Percentiles rank a stretch among this genome's conserved stretches.
phyloP scores from a whole-genome alignment of 2,888 invertebrate genomes.

The Oeneis ivallda region DNA sequence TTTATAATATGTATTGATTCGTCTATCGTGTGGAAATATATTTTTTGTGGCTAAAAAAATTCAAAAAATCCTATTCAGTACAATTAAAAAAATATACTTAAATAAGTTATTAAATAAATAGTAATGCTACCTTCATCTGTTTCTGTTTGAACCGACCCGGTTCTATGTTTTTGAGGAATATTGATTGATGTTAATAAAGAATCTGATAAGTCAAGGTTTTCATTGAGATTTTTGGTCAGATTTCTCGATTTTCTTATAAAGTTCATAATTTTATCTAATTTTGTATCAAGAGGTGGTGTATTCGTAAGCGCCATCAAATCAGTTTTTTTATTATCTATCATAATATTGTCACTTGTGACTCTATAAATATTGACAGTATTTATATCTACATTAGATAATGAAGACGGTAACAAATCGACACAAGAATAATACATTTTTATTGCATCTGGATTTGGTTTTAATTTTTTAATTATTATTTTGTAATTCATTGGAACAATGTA shows the following conservation, averaged over 20 bases:
- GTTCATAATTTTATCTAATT: conserved; percentile 7
- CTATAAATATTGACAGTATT: conserved; percentile 52
- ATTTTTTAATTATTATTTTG: conserved; percentile 62
- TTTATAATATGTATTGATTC: conserved; percentile 18
- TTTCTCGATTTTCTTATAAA: neutral
- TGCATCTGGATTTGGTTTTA: conserved; percentile 37
- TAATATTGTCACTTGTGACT: conserved; percentile 58
- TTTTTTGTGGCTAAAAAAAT: conserved; percentile 38
- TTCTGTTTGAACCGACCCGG: conserved; percentile 3
- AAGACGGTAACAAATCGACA: conserved; percentile 57
- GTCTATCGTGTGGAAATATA: conserved; percentile 18
- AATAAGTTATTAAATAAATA: conserved; percentile 14
- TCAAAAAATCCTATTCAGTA: neutral
- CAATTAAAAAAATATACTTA: neutral
- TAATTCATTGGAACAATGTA: conserved; percentile 67
- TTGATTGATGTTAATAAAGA: neutral
- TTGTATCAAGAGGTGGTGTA: neutral
- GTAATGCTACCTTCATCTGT: neutral
- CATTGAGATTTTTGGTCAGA: neutral
- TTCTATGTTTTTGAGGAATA: neutral
- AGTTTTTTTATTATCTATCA: conserved; percentile 44
- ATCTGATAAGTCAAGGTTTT: neutral
- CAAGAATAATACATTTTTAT: conserved; percentile 67
- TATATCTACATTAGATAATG: conserved; percentile 43
- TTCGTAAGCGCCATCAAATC: conserved; percentile 20